These are phyloP conservation scores for Teleopsis dalmanni DNA, from an alignment of 1,140 invertebrate genomes.

Conservation along the genomic window DNA sequence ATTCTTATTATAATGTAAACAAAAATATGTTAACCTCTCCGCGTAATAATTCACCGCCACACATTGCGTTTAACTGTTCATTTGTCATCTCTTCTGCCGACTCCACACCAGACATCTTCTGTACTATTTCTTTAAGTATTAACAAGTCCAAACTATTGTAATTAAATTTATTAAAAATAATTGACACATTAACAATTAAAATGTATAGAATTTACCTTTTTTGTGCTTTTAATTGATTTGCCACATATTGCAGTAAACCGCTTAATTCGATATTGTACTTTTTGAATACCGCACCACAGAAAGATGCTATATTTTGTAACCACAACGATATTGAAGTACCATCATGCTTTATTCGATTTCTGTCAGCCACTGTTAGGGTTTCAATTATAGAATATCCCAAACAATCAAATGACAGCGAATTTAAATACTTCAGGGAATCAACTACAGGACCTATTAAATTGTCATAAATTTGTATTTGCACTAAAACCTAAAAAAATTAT, in stretches of 20 bases:
- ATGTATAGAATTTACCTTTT: slow-evolving; percentile 64
- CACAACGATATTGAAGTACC: slow-evolving; percentile 91
- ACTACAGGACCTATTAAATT: slow-evolving; percentile 96
- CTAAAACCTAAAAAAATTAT: slow-evolving; percentile 52
- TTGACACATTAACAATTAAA: neutral
- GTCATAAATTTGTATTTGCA: slow-evolving; percentile 95
- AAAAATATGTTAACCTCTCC: slow-evolving; percentile 63
- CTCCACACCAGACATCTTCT: slow-evolving; percentile 99
- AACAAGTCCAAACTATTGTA: slow-evolving; percentile 77
- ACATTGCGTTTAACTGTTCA: slow-evolving; percentile 93
- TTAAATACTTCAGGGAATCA: slow-evolving; percentile 95
- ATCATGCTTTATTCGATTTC: slow-evolving; percentile 75
- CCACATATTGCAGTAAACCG: slow-evolving; percentile 92
- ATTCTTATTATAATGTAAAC: neutral
- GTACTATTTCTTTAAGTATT: slow-evolving; percentile 94
- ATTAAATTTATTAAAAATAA: neutral
- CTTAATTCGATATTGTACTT: slow-evolving; percentile 96
- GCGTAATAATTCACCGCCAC: slow-evolving; percentile 89
- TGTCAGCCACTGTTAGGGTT: slow-evolving; percentile 68
- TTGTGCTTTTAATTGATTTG: slow-evolving; percentile 92
- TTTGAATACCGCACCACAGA: slow-evolving; percentile 92
- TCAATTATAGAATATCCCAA: slow-evolving; percentile 94
- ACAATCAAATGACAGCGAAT: slow-evolving; percentile 92
- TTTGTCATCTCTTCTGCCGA: slow-evolving; percentile 92
- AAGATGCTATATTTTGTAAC: slow-evolving; percentile 89